Percentiles rank a stretch among this genome's conserved stretches.
phyloP scores from a whole-genome alignment of 2,797 vertebrate genomes.

The Gobio occitaniae region DNA sequence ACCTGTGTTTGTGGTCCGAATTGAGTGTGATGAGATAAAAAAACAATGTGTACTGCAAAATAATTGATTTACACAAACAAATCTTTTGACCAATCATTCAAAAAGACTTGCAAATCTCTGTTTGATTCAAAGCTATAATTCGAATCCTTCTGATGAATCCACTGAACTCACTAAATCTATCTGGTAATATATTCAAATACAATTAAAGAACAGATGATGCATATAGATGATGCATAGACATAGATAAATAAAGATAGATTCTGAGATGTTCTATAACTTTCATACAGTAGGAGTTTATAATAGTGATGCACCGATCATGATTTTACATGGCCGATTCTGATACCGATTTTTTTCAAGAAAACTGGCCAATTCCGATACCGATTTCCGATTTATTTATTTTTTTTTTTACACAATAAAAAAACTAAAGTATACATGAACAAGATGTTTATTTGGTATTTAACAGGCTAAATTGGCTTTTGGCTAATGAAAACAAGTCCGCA shows the following conservation, averaged over 20 bases:
- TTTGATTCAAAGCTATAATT: background rate
- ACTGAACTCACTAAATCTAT: background rate
- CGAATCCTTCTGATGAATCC: background rate
- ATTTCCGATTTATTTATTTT: too few species aligned
- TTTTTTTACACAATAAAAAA: too few species aligned
- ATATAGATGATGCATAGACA: background rate
- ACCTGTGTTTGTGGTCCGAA: background rate
- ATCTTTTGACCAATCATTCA: background rate
- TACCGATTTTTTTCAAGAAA: too few species aligned
- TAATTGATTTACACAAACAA: background rate
- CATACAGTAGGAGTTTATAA: background rate
- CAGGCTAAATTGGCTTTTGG: too few species aligned
- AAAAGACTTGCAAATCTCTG: background rate
- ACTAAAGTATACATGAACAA: too few species aligned
- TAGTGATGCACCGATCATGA: too few species aligned
- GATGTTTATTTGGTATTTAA: too few species aligned
- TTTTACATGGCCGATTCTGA: too few species aligned
- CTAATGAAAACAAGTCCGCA: too few species aligned
- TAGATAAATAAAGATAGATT: background rate
- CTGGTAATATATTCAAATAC: background rate
- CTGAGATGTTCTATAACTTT: background rate
- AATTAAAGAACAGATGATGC: background rate
- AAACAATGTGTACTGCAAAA: background rate
- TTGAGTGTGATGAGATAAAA: background rate
- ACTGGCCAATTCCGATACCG: too few species aligned